Evolutionary conservation across 2,113 vertebrate genomes (phyloP).

Genomic region (Plecotus auritus): DNA sequence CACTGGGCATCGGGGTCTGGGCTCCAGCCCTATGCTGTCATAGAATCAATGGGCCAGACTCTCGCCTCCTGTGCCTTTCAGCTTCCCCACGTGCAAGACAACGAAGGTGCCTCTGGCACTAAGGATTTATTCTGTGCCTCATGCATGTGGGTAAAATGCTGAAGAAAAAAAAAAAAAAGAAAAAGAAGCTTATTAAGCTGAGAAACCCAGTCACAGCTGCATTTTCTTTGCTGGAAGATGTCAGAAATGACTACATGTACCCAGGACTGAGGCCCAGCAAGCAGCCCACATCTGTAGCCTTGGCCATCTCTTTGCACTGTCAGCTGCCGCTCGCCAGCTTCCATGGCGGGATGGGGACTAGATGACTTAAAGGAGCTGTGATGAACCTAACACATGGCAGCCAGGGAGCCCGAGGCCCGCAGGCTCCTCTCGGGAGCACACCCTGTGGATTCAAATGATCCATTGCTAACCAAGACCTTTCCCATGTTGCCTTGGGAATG

Average conservation of each 20-base stretch:
- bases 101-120: not conserved
- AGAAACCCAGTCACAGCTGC: not conserved
- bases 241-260: not conserved
- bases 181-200: not conserved
- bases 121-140: not conserved
- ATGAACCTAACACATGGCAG: not conserved
- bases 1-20: not conserved
- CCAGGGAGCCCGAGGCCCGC: rapidly evolving
- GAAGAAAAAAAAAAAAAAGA: not conserved
- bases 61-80: rapidly evolving
- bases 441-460: not conserved
- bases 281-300: not conserved
- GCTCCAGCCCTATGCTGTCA: not conserved
- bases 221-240: not conserved
- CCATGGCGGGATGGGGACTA: not conserved
- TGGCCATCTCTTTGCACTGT: not conserved
- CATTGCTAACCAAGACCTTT: not conserved
- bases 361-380: not conserved
- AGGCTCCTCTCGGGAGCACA: not conserved
- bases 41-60: not conserved
- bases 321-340: not conserved
- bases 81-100: not conserved
- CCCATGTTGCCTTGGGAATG: too few species aligned
- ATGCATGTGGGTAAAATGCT: not conserved
- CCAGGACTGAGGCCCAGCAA: not conserved